These are phyloP conservation scores for Cantharis flavilabris DNA, from an alignment of 2,888 invertebrate genomes.

Conservation along the genomic window DNA sequence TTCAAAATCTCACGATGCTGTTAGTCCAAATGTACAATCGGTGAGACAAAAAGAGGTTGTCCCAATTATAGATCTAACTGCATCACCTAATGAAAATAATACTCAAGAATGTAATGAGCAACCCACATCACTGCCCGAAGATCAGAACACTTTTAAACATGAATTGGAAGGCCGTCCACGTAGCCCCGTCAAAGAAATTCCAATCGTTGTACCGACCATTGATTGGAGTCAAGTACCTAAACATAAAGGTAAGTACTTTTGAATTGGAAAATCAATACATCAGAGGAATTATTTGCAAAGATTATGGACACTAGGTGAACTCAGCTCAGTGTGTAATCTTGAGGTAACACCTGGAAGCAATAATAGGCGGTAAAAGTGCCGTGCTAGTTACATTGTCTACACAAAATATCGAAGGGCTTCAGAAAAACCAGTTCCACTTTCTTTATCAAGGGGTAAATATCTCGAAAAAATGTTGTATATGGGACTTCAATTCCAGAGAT, in stretches of 20 bases:
- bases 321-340: too few relatives aligned
- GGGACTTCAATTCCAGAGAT: too few relatives aligned
- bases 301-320: too few relatives aligned
- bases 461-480: too few relatives aligned
- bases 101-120: constrained; percentile 18
- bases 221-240: constrained; percentile 53
- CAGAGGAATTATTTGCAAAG: too few relatives aligned
- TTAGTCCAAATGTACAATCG: not conserved
- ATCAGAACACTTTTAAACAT: constrained; percentile 39
- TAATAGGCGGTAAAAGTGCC: too few relatives aligned
- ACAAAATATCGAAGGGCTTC: too few relatives aligned
- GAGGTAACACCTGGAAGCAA: too few relatives aligned
- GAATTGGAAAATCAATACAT: too few relatives aligned
- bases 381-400: too few relatives aligned
- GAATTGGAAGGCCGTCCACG: constrained; percentile 58
- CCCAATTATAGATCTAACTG: constrained; percentile 24
- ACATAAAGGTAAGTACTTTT: constrained; percentile 36
- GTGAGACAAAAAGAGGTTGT: constrained; percentile 10
- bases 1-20: constrained; percentile 12
- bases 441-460: too few relatives aligned
- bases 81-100: constrained; percentile 26
- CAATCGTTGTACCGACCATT: constrained; percentile 67
- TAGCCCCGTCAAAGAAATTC: constrained; percentile 69
- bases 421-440: too few relatives aligned
- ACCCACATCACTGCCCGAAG: not conserved